These are phyloP conservation scores for Drosophila paranaensis DNA, from an alignment of 2,888 invertebrate genomes.

Conservation along the genomic window DNA sequence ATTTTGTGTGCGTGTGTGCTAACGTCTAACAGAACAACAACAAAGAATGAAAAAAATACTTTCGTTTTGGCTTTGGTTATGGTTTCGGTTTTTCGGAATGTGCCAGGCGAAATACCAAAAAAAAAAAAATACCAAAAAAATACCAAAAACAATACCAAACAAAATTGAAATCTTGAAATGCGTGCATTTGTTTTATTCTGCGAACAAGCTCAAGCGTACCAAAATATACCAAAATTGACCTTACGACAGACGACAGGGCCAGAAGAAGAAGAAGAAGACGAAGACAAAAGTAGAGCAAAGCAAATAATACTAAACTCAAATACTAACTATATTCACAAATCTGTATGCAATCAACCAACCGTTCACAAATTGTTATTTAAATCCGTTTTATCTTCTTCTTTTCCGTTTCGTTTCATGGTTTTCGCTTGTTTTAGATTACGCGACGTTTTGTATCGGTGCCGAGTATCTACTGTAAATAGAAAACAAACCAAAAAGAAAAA, in stretches of 20 bases:
- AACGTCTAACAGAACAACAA: slow-evolving; percentile 72
- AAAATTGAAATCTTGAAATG: slow-evolving; percentile 24
- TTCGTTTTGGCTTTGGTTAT: slow-evolving; percentile 58
- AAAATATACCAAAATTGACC: slow-evolving; percentile 64
- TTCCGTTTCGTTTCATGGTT: slow-evolving; percentile 84
- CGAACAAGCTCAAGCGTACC: slow-evolving; percentile 39
- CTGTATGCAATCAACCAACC: slow-evolving; percentile 13
- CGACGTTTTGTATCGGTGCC: slow-evolving; percentile 85
- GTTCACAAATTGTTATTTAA: slow-evolving; percentile 67
- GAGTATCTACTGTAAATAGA: slow-evolving; percentile 85
- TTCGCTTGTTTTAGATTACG: slow-evolving; percentile 84
- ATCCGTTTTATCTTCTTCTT: slow-evolving; percentile 73
- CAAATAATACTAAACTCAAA: slow-evolving; percentile 11
- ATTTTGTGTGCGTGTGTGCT: slow-evolving; percentile 85
- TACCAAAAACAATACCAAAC: slow-evolving; percentile 8
- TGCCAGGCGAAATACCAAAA: slow-evolving; percentile 37
- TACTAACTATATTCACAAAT: slow-evolving; percentile 16
- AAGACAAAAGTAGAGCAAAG: slow-evolving; percentile 5
- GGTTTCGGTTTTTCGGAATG: slow-evolving; percentile 54
- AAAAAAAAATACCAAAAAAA: slow-evolving; percentile 18
- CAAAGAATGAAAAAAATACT: slow-evolving; percentile 22
- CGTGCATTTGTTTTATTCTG: slow-evolving; percentile 17
- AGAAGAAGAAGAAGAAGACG: slow-evolving; percentile 22
- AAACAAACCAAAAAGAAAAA: slow-evolving; percentile 40
- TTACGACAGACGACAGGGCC: slow-evolving; percentile 59